Base-by-base conservation (phyloP, 1,140 invertebrate species). In the Aporrectodea caliginosa region DNA sequence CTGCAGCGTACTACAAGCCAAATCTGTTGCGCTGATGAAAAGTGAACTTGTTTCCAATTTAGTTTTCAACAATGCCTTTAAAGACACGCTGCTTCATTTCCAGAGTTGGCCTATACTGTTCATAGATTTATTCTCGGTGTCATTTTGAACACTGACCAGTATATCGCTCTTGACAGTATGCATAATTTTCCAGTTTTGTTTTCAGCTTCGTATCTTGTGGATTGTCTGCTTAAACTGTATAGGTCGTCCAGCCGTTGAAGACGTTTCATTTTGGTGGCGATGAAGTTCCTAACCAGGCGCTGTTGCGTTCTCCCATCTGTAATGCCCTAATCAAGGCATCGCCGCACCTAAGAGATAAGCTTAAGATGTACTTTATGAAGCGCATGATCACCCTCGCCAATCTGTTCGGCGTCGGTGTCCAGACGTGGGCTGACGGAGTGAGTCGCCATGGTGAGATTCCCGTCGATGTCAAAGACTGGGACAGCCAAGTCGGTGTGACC, bases 211-310 rank as follows among this genome's bases (percentile, higher is more conserved):
- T n/a, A n/a, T n/a, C 85, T 84, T 84, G 75, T 81, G 32, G n/a
- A n/a, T n/a, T n/a, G n/a, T n/a, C n/a, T n/a, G n/a, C n/a, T n/a
- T n/a, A n/a, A n/a, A n/a, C n/a, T 78, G 16, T 86, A 84, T 29
- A 58, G 43, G 43, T 12, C 34, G 83, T 84, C n/a, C 81, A 78
- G 22, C 83, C 84, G 0, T 69, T 86, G 32, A 78, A 81, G 22
- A 82, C 80, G 0, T 85, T 84, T 35, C 83, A 85, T 80, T 83
- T 86, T 73, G 85, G 85, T 1, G 85, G 85, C 6, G 85, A 85
- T 70, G 84, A 85, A 43, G 81, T 84, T 27, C 81, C 84, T 0
- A 43, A 77, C 16, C 84, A 84, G 0, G 83, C 84, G 0, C 85
- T 84, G 84, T 73, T 81, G 31, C 83, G 84, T n/a, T 86, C 85